Evolutionary conservation across 2,113 vertebrate genomes (phyloP), one percentile per base, ranked within the genome.

Genomic region (Conger conger): DNA sequence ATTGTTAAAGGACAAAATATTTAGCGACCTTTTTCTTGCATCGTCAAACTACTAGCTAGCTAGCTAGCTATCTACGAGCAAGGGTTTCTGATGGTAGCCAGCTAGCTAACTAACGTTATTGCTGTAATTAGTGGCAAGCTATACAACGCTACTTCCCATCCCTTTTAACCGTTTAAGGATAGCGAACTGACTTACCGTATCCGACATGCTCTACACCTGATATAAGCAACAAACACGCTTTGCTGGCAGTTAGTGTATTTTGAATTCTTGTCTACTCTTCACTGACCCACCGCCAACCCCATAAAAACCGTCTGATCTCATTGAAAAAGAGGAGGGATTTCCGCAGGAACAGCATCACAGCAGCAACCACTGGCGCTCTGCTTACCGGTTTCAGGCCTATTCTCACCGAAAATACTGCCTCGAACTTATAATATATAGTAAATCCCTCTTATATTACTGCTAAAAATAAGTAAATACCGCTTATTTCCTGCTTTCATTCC

Each of bases 201-300:
- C 95, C 85, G 95, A 96, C 95, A 96, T 96, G 80, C n/a, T 93
- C 79, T 20, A 60, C 17, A 54, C 30, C 79, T 80, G 35, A 79
- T 77, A 40, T 37, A 38, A 80, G 78, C 77, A 68, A 76, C 60
- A 80, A 79, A 18, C 50, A 37, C 15, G 53, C 45, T 80, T 84
- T 37, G 38, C 82, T 85, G 15, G 82, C 45, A 83, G 37, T 38
- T 82, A 83, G 37, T 54, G 84, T 40, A 11, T 15, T 33, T 33
- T 85, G n/a, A 82, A 57, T 81, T 85, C 79, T 82, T 84, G 53
- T 68, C 68, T 77, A 84, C 78, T 37, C 23, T 54, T 45, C 33
- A 77, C 83, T 54, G 57, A 23, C 83, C 79, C 57, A 63, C 63
- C 50, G 50, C 81, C 35, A 77, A 82, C 54, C 68, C 42, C 36